Base-by-base conservation (phyloP, 2,797 vertebrate genomes). In the Spea hammondii region DNA sequence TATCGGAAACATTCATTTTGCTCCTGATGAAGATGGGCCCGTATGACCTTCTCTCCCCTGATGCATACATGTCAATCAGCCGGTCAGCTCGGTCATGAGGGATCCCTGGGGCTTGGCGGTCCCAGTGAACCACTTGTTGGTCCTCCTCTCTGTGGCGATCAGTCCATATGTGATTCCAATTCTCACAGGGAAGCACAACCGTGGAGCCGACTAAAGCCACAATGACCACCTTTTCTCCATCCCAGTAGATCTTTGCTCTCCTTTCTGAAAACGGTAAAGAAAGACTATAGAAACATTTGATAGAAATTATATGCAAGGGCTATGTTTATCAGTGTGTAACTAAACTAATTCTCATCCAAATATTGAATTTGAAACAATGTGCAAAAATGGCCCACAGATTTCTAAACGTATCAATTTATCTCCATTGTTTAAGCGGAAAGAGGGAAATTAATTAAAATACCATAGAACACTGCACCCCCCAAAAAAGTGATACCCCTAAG, bases 71-170 rank as follows among this genome's bases (percentile, higher is more conserved):
- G 68, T 99, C 96, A 0, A 98, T 91, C 70, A 99, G 91, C 44
- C 96, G 96, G 82, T 97, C 95, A 0, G 97, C 97, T 1, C 88
- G 89, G 85, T 98, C 95, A 0, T 95, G 96, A 4, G 94, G 93
- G 62, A 99, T 94, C 0, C 97, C 97, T 0, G 96, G 96, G 0
- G 94, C 88, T 90, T 98, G 96, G 83, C 95, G 91, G 90, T 99
- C 97, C 97, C 97, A 99, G 84, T 96, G 96, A 1, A 95, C 96
- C 82, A 99, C 97, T 84, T 99, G 97, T 86, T 98, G 96, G 78
- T 96, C 95, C 83, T 95, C 95, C 82, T 98, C 96, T 50, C 91
- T 90, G 77, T 94, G 89, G 57, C 93, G 88, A 8, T 97, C 96
- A 0, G 94, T 94, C 97, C 97, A 99, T 83, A 99, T 85, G 47